Evolutionary conservation across 2,888 invertebrate species (phyloP).

Genomic region (Hyposoter didymator): DNA sequence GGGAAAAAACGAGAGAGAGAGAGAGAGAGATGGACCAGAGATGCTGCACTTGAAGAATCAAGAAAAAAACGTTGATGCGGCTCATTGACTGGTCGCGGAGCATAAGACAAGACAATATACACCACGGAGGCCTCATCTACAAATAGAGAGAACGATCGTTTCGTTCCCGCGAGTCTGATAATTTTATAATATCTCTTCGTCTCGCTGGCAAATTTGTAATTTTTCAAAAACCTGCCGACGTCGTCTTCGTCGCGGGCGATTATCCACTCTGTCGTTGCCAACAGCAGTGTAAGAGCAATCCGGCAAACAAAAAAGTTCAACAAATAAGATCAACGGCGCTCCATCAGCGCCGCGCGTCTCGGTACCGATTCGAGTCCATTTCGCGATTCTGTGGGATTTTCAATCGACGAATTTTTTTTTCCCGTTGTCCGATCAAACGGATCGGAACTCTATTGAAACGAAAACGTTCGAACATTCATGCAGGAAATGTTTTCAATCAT

Average conservation of each 20-base stretch:
- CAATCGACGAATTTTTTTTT: neutral
- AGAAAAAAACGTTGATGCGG: conserved; percentile 59
- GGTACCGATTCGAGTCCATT: too few relatives aligned
- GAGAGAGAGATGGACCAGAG: conserved; percentile 18
- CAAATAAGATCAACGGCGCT: neutral
- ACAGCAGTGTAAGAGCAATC: neutral
- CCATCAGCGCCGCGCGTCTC: neutral
- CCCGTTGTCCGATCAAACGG: neutral
- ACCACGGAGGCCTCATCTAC: conserved; percentile 18
- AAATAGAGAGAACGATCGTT: conserved; percentile 39
- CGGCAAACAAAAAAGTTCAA: neutral
- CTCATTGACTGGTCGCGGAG: conserved; percentile 67
- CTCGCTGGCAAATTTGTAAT: conserved; percentile 39
- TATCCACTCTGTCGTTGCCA: conserved; percentile 35
- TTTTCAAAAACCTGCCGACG: conserved; percentile 34
- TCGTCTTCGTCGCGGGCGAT: conserved; percentile 42
- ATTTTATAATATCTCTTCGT: conserved; percentile 52
- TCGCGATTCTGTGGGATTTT: neutral
- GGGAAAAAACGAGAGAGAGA: conserved; percentile 6
- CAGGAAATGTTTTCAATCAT: neutral
- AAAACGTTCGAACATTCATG: neutral
- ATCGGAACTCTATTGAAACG: neutral
- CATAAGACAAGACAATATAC: conserved; percentile 49
- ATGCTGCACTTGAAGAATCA: conserved; percentile 32
- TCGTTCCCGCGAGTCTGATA: conserved; percentile 55